Evolutionary conservation across 30 jellyfish, hydroid and myxozoan genomes (phyloP).

Genomic region (Sanderia malayensis): DNA sequence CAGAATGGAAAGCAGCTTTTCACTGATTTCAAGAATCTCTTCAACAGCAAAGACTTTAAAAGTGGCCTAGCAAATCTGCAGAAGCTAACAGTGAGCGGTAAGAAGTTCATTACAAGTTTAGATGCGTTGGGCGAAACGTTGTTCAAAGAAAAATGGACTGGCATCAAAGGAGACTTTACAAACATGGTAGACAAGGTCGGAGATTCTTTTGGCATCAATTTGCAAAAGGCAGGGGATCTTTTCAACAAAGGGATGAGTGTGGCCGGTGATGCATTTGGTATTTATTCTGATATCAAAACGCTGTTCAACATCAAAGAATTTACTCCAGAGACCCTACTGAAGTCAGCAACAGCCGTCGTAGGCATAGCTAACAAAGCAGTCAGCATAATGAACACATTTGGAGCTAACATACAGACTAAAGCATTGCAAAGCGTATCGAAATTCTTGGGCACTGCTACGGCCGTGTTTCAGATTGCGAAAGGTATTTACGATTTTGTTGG

Average conservation of each 20-base stretch:
- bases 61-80: constrained; percentile 80
- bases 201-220: constrained; percentile 65
- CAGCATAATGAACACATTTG: constrained; percentile 55
- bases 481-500: constrained; percentile 71
- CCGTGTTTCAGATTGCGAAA: constrained; percentile 68
- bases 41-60: constrained; percentile 69
- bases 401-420: constrained; percentile 60
- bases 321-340: constrained; percentile 54
- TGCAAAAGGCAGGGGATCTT: constrained; percentile 69
- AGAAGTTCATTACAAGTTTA: constrained; percentile 57
- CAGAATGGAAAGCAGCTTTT: constrained; percentile 72
- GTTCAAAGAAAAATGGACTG: constrained; percentile 77
- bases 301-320: constrained; percentile 75
- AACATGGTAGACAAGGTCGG: constrained; percentile 58
- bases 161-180: constrained; percentile 62
- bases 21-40: constrained; percentile 55
- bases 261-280: constrained; percentile 47
- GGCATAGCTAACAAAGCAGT: constrained; percentile 49
- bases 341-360: constrained; percentile 55
- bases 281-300: constrained; percentile 46
- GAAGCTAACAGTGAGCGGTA: constrained; percentile 59
- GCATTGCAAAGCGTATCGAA: constrained; percentile 31
- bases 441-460: constrained; percentile 20
- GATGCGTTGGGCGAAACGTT: constrained; percentile 68
- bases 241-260: constrained; percentile 55